These are phyloP conservation scores for Oopsacas minuta DNA, from an alignment of 37 sponge, comb jelly and placozoan genomes.

Conservation along the genomic window DNA sequence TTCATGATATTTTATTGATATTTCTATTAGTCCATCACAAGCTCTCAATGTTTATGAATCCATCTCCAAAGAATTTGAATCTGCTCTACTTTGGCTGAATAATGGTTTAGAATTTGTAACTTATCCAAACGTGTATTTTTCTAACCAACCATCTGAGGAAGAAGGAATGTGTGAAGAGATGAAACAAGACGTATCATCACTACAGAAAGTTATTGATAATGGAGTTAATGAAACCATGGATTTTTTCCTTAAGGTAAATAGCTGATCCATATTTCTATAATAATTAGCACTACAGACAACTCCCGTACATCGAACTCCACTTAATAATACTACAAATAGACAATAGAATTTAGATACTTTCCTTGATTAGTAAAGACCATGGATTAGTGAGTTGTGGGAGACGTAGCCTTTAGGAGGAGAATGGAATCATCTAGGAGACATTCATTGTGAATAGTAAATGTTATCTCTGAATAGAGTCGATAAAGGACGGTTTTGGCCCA, in stretches of 20 bases:
- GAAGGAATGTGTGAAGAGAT: neutral
- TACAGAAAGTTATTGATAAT: neutral
- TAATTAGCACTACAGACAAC: too few relatives aligned
- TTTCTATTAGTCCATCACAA: neutral
- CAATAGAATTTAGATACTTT: too few relatives aligned
- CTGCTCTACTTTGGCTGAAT: neutral
- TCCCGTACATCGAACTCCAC: neutral
- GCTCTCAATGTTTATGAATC: constrained; percentile 1
- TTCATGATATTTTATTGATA: neutral
- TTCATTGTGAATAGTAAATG: too few relatives aligned
- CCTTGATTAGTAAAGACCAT: too few relatives aligned
- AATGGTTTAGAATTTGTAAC: neutral
- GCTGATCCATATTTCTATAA: neutral
- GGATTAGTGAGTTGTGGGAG: too few relatives aligned
- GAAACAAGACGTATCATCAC: neutral
- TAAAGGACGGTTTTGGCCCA: too few relatives aligned
- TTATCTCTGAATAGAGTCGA: too few relatives aligned
- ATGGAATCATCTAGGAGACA: too few relatives aligned
- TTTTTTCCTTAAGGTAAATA: neutral
- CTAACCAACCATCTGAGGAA: neutral
- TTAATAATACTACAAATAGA: too few relatives aligned
- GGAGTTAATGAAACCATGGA: neutral
- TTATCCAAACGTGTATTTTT: neutral
- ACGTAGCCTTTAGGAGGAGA: too few relatives aligned
- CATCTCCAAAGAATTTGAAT: neutral